Conservation (phyloP, 2,888 invertebrate genomes). For the Cepaea hortensis region DNA sequence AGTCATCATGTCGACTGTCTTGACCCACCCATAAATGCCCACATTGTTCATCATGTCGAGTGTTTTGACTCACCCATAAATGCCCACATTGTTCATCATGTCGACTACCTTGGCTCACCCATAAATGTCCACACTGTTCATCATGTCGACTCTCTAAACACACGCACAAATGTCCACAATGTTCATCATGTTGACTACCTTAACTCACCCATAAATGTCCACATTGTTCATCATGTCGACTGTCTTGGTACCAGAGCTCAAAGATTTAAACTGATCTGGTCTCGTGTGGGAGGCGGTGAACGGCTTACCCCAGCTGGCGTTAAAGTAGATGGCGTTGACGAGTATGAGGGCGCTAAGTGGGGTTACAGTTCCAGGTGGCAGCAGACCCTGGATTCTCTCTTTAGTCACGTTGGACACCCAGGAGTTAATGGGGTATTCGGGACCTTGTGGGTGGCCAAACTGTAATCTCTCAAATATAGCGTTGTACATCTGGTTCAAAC, state of each 20-base stretch:
- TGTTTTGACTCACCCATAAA: too few species aligned
- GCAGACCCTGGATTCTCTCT: constrained; percentile 86
- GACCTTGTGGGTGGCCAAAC: constrained; percentile 65
- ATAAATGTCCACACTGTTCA: neutral
- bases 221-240: constrained; percentile 2
- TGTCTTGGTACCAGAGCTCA: neutral
- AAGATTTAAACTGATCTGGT: neutral
- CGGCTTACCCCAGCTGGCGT: constrained; percentile 58
- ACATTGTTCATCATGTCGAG: too few species aligned
- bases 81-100: neutral
- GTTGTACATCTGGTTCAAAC: constrained; percentile 54
- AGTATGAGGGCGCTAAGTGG: constrained; percentile 70
- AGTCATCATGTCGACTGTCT: constrained; percentile 7
- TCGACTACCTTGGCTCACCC: neutral
- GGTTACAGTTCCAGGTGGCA: constrained; percentile 78
- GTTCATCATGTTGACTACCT: too few species aligned
- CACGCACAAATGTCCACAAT: too few species aligned
- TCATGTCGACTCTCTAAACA: neutral
- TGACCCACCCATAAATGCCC: too few species aligned
- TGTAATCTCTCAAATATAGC: constrained; percentile 43
- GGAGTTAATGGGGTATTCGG: constrained; percentile 81
- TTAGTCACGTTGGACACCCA: constrained; percentile 89
- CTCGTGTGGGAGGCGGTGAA: neutral
- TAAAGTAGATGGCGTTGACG: constrained; percentile 77
- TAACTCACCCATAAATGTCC: too few species aligned